Evolutionary conservation across 2,888 invertebrate genomes (phyloP).

Genomic region (Petrophora chlorosata): DNA sequence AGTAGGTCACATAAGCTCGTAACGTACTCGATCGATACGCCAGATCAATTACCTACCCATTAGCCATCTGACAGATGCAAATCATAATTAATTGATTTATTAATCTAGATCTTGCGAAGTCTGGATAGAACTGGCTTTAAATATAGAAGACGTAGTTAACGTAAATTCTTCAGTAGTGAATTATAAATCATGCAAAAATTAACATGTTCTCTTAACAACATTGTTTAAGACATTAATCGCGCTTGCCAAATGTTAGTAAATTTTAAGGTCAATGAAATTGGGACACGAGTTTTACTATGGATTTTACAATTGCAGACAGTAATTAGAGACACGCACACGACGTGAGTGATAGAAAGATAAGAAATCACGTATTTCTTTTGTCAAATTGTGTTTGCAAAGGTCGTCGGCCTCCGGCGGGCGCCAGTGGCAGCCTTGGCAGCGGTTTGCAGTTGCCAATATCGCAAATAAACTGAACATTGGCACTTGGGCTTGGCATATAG

Average conservation of each 20-base stretch:
- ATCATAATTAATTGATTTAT: constrained; percentile 36
- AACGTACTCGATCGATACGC: constrained; percentile 45
- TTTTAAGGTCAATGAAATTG: constrained; percentile 17
- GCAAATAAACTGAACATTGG: constrained; percentile 80
- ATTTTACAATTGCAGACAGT: constrained; percentile 4
- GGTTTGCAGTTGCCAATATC: constrained; percentile 73
- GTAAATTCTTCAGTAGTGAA: too few species aligned
- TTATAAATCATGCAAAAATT: too few species aligned
- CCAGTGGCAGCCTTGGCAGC: constrained; percentile 68
- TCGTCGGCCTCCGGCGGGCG: constrained; percentile 69
- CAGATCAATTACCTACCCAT: constrained; percentile 47
- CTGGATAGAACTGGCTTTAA: constrained; percentile 11
- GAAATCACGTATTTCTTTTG: constrained; percentile 17
- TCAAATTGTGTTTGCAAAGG: constrained; percentile 48
- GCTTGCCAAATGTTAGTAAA: constrained; percentile 13
- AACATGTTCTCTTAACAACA: too few species aligned
- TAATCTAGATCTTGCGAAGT: constrained; percentile 24
- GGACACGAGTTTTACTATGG: constrained; percentile 9
- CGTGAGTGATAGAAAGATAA: constrained; percentile 6
- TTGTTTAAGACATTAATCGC: too few species aligned
- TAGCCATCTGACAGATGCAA: constrained; percentile 33
- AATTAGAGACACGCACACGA: too few species aligned
- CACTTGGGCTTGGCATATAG: constrained; percentile 70
- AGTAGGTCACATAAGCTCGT: constrained; percentile 58
- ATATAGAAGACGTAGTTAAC: not conserved